Percentiles rank a stretch among this genome's conserved stretches.
Evolutionary conservation across 2,113 vertebrate genomes (phyloP).

Genomic region (Menidia beryllina): DNA sequence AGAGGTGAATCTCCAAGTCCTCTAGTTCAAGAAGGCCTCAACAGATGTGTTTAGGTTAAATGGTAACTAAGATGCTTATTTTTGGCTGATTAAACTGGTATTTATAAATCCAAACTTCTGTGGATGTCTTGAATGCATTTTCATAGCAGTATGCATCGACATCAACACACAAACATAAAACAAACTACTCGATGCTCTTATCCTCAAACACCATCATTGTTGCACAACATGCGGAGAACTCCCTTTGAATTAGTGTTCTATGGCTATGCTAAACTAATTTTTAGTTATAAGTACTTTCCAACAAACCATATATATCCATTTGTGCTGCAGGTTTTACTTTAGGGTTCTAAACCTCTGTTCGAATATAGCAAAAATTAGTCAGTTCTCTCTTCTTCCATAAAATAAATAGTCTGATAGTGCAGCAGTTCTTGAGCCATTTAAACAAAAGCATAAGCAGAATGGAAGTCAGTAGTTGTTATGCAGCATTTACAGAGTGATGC

Average conservation of each 20-base stretch:
- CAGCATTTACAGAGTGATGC: no score
- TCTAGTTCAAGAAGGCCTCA: constrained; percentile 19
- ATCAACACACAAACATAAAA: neutral
- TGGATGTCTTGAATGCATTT: constrained; percentile 32
- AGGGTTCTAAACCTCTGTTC: no score
- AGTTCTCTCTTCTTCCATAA: no score
- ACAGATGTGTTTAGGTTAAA: constrained; percentile 25
- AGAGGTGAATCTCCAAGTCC: neutral
- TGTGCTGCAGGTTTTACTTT: no score
- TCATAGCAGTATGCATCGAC: constrained; percentile 19
- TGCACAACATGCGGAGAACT: neutral
- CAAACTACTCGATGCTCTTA: neutral
- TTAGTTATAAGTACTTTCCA: neutral
- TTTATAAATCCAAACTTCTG: constrained; percentile 37
- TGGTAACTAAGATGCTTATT: neutral
- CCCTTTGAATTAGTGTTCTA: no score
- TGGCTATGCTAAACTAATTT: neutral
- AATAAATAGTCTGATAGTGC: no score
- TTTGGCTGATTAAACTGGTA: neutral
- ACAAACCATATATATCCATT: neutral
- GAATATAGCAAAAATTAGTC: no score
- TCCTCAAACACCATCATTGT: neutral
- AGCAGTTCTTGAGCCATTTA: no score
- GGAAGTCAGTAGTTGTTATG: no score
- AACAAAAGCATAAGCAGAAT: no score